Conservation (phyloP, 1,140 invertebrate species). For the Bombus vancouverensis region DNA sequence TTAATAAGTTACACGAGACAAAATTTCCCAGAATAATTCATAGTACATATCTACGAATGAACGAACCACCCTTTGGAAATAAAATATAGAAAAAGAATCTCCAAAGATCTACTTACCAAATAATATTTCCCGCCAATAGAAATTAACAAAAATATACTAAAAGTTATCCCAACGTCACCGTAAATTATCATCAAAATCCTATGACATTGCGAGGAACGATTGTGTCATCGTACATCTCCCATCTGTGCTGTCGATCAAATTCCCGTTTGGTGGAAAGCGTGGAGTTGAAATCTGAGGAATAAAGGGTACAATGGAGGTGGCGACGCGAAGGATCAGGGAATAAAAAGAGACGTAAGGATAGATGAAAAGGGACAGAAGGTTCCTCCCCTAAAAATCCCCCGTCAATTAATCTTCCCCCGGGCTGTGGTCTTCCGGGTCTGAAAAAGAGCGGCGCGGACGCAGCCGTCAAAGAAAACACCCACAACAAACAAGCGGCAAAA, state of each 20-base stretch:
- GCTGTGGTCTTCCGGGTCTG: constrained; percentile 36
- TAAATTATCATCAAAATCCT: background rate
- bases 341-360: background rate
- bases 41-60: too few species aligned
- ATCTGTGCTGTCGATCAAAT: background rate
- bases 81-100: too few species aligned
- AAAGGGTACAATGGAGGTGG: too few species aligned
- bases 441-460: constrained; percentile 51
- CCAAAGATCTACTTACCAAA: too few species aligned
- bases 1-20: too few species aligned
- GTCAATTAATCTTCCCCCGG: constrained; percentile 46
- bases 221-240: background rate
- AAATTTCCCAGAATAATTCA: too few species aligned
- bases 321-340: too few species aligned
- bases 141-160: too few species aligned
- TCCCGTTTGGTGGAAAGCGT: background rate
- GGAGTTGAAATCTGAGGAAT: background rate
- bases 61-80: too few species aligned
- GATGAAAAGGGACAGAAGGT: background rate
- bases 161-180: background rate
- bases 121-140: too few species aligned
- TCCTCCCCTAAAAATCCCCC: background rate
- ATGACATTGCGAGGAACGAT: too few species aligned
- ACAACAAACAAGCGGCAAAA: constrained; percentile 53
- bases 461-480: constrained; percentile 51